Conservation (phyloP, 2,797 vertebrate genomes). For the Semotilus atromaculatus region DNA sequence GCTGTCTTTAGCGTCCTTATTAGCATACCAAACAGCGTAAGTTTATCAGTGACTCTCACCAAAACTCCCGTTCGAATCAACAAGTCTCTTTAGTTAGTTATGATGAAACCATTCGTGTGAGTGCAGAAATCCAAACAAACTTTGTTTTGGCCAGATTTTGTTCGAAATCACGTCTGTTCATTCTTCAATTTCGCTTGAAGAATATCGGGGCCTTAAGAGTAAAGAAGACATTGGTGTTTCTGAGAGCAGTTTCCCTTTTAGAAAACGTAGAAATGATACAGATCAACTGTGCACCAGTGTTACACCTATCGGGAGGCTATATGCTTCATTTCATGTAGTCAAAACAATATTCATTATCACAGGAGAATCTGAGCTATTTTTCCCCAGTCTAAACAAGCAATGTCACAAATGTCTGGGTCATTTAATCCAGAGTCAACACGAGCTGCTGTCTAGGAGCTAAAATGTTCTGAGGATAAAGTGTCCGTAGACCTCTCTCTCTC, state of each 20-base stretch:
- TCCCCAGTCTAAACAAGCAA: slow-evolving; percentile 34
- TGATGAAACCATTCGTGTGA: no score
- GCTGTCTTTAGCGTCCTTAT: no score
- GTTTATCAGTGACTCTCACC: no score
- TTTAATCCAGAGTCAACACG: slow-evolving; percentile 53
- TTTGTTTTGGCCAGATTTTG: background rate
- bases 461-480: slow-evolving; percentile 47
- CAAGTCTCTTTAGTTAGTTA: no score
- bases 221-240: background rate
- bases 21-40: no score
- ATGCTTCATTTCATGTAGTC: slow-evolving; percentile 31
- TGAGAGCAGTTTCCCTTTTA: no score
- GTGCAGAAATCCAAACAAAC: no score
- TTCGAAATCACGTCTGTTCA: background rate
- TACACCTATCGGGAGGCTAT: slow-evolving; percentile 32
- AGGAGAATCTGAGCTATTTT: slow-evolving; percentile 47
- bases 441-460: slow-evolving; percentile 32
- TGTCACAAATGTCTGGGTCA: slow-evolving; percentile 44
- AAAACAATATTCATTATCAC: slow-evolving; percentile 49
- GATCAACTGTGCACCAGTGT: background rate
- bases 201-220: background rate
- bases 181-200: background rate
- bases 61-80: no score
- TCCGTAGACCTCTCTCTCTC: slow-evolving; percentile 2
- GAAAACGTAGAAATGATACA: no score